Evolutionary conservation across 2,888 invertebrate genomes (phyloP).

Genomic region (Tridacna crocea): DNA sequence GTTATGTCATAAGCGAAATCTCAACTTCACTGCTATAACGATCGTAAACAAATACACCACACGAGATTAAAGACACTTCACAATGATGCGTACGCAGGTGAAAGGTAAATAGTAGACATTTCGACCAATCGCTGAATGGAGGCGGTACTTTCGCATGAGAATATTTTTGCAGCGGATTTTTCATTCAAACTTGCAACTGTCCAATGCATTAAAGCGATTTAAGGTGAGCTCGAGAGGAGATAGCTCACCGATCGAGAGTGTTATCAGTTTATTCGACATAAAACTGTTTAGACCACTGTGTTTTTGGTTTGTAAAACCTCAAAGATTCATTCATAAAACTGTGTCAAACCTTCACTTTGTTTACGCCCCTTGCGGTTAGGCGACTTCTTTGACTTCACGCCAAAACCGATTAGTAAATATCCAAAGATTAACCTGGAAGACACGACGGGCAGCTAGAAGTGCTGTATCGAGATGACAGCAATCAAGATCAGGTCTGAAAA

Average conservation of each 20-base stretch:
- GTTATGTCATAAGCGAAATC: slow-evolving; percentile 26
- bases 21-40: slow-evolving; percentile 25
- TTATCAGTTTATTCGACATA: slow-evolving; percentile 1
- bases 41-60: slow-evolving; percentile 44
- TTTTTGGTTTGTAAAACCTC: background rate
- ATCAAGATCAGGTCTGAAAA: too few species aligned
- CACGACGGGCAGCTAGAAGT: background rate
- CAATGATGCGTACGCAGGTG: slow-evolving; percentile 55
- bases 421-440: background rate
- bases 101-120: slow-evolving; percentile 42
- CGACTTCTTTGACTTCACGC: background rate
- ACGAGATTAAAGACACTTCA: slow-evolving; percentile 34
- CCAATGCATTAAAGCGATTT: background rate
- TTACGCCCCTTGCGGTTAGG: background rate
- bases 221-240: background rate
- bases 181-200: slow-evolving; percentile 3
- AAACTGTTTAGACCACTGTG: background rate
- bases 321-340: background rate
- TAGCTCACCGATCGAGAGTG: background rate
- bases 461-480: too few species aligned
- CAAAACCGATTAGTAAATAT: background rate
- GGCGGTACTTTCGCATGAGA: slow-evolving; percentile 45
- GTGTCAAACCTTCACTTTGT: background rate
- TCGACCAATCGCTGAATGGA: slow-evolving; percentile 40
- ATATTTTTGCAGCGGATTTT: slow-evolving; percentile 26